Base-by-base conservation (phyloP, 2,888 invertebrate species). In the Leptinotarsa rubiginosa region DNA sequence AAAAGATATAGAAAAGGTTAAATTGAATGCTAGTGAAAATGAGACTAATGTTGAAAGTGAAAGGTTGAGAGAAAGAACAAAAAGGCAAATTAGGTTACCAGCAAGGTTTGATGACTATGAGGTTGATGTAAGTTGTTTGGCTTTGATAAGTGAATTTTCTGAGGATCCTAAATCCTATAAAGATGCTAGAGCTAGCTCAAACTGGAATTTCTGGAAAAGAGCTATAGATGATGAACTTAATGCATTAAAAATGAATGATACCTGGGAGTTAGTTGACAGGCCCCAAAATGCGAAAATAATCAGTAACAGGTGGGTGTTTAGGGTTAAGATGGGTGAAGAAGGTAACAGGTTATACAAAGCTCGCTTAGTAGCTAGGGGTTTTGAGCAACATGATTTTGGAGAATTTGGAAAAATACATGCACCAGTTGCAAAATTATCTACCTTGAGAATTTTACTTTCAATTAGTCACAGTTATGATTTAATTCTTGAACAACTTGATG, bases 311-410 rank as follows among this genome's bases (percentile, higher is more conserved):
- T 79, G 77, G 77, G 77, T 79, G 20, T 77, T 83, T 72, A 5
- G 71, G n/a, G 50, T 22, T 50, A 69, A 73, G 41, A 47, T 65
- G 75, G 81, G 79, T 78, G 16, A 15, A 15, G 50, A 50, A 50
- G 50, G 50, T 50, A 50, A 50, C 12, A 77, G 79, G 5, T 72
- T 69, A 69, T 81, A 81, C 56, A 81, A 83, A 70, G 81, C 83
- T 13, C 77, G 82, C 50, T 69, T 84, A 15, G 83, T 84, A 20
- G 83, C 83, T 16, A 78, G 80, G 69, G 83, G 83, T 15, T 85
- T 81, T 79, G 82, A 78, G 41, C 84, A 85, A 50, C 50, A 50
- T 50, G 4, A 50, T 50, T 50, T 50, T 47, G 50, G 50, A 15
- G 16, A 50, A 12, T 50, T 15, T 50, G 50, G 10, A 4, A 12